Evolutionary conservation across 2,888 invertebrate species (phyloP).

Genomic region (Acheta domesticus): DNA sequence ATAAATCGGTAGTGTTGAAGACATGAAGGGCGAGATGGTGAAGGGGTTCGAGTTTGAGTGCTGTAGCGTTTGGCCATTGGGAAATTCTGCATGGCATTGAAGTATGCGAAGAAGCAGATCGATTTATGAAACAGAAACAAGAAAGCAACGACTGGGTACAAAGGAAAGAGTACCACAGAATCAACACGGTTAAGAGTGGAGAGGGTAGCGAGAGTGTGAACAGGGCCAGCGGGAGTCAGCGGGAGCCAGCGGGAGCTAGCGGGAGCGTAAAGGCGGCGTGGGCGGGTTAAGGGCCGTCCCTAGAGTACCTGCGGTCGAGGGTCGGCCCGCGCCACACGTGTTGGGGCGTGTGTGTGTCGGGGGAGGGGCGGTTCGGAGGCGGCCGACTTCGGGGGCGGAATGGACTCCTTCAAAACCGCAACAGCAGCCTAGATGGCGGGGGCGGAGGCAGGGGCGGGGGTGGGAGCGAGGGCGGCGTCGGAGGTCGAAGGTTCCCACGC

Average conservation of each 20-base stretch:
- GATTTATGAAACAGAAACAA: no score
- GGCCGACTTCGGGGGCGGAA: background rate
- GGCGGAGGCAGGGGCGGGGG: background rate
- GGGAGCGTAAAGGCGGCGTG: background rate
- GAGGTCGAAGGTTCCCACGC: slow-evolving; percentile 2
- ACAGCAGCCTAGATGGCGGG: background rate
- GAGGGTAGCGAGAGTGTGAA: background rate
- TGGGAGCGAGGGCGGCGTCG: background rate
- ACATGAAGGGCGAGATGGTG: no score
- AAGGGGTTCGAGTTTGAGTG: no score
- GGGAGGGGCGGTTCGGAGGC: background rate
- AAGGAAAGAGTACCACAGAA: background rate
- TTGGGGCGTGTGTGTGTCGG: background rate
- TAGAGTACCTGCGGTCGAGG: background rate
- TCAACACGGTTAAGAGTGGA: background rate
- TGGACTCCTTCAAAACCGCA: slow-evolving; percentile 18
- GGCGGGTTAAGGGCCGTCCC: background rate
- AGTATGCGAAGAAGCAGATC: no score
- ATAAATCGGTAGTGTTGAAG: no score
- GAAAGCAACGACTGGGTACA: no score
- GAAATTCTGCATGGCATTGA: no score
- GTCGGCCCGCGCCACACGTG: background rate
- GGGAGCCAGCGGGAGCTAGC: no score
- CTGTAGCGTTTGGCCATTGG: no score
- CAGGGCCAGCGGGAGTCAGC: background rate